Base-by-base conservation (phyloP, 2,797 vertebrate genomes). In the Parotocinclus haroldoi region DNA sequence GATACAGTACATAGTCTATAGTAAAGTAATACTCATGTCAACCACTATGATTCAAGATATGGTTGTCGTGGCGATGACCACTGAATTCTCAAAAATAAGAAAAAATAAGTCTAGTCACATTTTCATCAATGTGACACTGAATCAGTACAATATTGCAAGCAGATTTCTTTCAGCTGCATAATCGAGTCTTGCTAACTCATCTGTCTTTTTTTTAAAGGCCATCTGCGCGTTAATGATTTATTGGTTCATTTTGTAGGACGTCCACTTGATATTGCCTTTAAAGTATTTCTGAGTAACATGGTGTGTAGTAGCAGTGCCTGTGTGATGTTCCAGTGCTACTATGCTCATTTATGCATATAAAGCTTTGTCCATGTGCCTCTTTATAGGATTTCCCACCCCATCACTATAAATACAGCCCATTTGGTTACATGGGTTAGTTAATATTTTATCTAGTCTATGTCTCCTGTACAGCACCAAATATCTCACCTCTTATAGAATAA, bases 191-290 rank as follows among this genome's bases (percentile, higher is more conserved):
- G 14, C 40, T 42, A 49, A 14, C 18, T 27, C 36, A 40, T 67
- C 27, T 66, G 53, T 61, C 63, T 74, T 54, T n/a, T 66, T 19
- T 62, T 40, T 57, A 16, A 60, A 13, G 13, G 18, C 51, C 60
- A 67, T 38, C 57, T 19, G 45, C 62, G 36, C 37, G 68, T 37
- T 14, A 53, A 5, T 55, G 63, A 19, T 27, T 63, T 76, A 78
- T 77, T 45, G 75, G 75, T 77, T 46, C 53, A 55, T 49, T 66
- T 55, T 51, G n/a, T 51, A 58, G 42, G 62, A 57, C 6, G 50
- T 63, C 58, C 48, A 49, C 49, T 58, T 55, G 49, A 63, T 75
- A 71, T 11, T 57, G 60, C 53, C 66, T 73, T 56, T 68, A 66
- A 65, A 52, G 38, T 27, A 11, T 56, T 68, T 63, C 50, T 50